Evolutionary conservation across 1,140 invertebrate genomes (phyloP), one percentile per base, ranked within the genome.

Genomic region (Panulirus ornatus): DNA sequence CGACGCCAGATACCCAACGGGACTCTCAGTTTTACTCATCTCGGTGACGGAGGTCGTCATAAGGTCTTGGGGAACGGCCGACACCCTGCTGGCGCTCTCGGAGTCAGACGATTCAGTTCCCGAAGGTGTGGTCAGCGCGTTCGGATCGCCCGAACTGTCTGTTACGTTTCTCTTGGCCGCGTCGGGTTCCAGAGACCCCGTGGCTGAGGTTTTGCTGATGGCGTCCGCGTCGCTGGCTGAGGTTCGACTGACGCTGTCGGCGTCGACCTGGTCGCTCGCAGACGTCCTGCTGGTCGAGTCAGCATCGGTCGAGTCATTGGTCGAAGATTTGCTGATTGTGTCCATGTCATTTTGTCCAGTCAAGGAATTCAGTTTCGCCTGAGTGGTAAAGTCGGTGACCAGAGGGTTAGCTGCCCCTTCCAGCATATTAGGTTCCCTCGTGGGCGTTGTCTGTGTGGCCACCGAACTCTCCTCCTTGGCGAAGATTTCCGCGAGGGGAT

Each of bases 401-500:
- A n/a, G n/a, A n/a, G n/a, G n/a, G n/a, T n/a, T n/a, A n/a, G n/a
- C n/a, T n/a, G n/a, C n/a, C n/a, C n/a, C n/a, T n/a, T n/a, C n/a
- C n/a, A n/a, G n/a, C n/a, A n/a, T n/a, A n/a, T n/a, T n/a, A n/a
- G n/a, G n/a, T n/a, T n/a, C n/a, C n/a, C n/a, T n/a, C n/a, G 58
- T n/a, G n/a, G 27, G 3, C 9, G n/a, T 11, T 0, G 58, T 11
- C 27, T 30, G 58, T 1, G 54, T 22, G 19, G 47, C 38, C 47
- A 58, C 16, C 40, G 54, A 27, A 6, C 30, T 36, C 47, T 87
- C 85, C 1, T 42, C 85, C 1, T 42, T 87, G 38, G 71, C 27
- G 47, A 58, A 36, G n/a, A 87, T 54, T 11, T 78, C 76, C 14
- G 73, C 44, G 22, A 87, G 85, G 14, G 71, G 85, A 1, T 73